Conservation (phyloP, 2,888 invertebrate species). For the Sinodicranocentrus sp. region DNA sequence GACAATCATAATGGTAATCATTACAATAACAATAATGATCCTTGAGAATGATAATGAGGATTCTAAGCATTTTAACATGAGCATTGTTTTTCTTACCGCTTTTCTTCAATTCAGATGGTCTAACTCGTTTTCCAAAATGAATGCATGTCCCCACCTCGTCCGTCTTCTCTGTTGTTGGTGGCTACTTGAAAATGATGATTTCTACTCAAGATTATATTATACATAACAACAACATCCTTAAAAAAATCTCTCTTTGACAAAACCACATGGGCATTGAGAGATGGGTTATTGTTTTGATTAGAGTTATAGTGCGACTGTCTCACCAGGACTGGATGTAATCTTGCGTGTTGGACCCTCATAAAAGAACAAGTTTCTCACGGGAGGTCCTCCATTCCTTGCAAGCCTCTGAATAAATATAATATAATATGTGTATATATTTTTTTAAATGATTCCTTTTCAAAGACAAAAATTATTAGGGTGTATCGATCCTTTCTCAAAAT, state of each 20-base stretch:
- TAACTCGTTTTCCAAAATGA: constrained; percentile 22
- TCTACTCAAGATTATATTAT: too few relatives aligned
- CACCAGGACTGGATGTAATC: constrained; percentile 69
- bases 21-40: not conserved
- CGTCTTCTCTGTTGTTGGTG: constrained; percentile 6
- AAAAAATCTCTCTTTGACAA: too few relatives aligned
- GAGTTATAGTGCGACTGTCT: constrained; percentile 20
- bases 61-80: not conserved
- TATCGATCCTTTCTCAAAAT: too few relatives aligned
- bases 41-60: constrained; percentile 8
- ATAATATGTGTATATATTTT: too few relatives aligned
- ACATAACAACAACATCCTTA: too few relatives aligned
- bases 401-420: too few relatives aligned
- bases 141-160: constrained; percentile 53
- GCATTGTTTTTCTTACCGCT: not conserved
- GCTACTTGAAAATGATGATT: too few relatives aligned
- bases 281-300: too few relatives aligned
- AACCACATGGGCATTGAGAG: too few relatives aligned
- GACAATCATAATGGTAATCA: not conserved
- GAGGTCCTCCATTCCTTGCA: constrained; percentile 66
- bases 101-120: not conserved
- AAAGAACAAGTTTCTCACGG: constrained; percentile 74
- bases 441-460: too few relatives aligned
- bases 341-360: constrained; percentile 74
- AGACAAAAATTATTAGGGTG: too few relatives aligned